Evolutionary conservation across 1,140 invertebrate genomes (phyloP), one percentile per base, ranked within the genome.

Genomic region (Drosophila grimshawi): DNA sequence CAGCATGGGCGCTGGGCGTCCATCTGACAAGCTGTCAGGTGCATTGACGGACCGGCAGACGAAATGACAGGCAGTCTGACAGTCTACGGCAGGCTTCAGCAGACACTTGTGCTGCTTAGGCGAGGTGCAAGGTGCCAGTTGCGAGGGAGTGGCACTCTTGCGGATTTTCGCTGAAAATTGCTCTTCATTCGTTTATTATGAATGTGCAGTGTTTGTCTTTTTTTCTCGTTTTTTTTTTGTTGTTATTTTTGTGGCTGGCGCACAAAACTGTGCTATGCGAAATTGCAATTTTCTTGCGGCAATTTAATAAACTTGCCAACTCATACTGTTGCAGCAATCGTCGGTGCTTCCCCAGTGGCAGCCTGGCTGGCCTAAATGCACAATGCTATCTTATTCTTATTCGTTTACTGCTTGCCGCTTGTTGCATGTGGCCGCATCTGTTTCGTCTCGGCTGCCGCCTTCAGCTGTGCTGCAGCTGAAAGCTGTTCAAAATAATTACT

Each of bases 401-500:
- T 49, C n/a, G 29, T 45, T 33, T 19, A 19, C 19, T 19, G 19
- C 0, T 19, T 59, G 56, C 33, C 39, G 67, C 41, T 63, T 70
- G 67, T 46, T 55, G 64, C 64, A 49, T 41, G 30, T 51, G 30
- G 49, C 27, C 27, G 27, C 66, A 62, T 45, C 60, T 55, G 29
- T 11, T 60, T 51, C 10, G 45, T 29, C 19, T 35, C 0, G 32
- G 0, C n/a, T 55, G 53, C 57, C 64, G 76, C 57, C 69, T 74
- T 86, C 57, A 77, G 78, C 64, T 64, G 70, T 64, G 59, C 72
- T 78, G 79, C 70, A 46, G 70, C 61, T 53, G 70, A 80, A 86
- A 86, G 82, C 71, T 86, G 82, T 88, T 88, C 72, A 88, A 86
- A 82, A 86, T 88, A 86, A 86, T 86, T 86, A 86, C 67, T 83